Evolutionary conservation across 2,113 vertebrate species (phyloP), one percentile per base, ranked within the genome.

Genomic region (Jaculus jaculus): DNA sequence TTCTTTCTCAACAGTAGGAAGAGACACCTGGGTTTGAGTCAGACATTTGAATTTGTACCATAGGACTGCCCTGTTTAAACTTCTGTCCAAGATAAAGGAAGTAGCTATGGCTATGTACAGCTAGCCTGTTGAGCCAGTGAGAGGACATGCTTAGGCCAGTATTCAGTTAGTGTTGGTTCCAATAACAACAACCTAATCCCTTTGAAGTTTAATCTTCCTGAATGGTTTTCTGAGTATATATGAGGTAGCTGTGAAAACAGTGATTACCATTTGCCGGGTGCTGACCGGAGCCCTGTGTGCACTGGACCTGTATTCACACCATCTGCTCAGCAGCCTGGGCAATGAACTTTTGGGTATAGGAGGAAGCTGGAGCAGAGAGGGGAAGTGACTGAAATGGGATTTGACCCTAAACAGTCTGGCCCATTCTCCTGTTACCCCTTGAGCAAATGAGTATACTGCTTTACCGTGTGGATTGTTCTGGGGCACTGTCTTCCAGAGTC

Each of bases 371-470:
- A 47, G 15, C 51, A 37, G 11, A 60, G 75, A 18, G 39, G 66
- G 9, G 30, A 28, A 42, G 9, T 26, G 39, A 54, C 30, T 16
- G 69, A n/a, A 51, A 26, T 39, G 47, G 30, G 42, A 28, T 54
- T 42, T 68, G 63, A 84, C 37, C 42, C 39, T 63, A n/a, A 26
- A 30, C 42, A 16, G 30, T 16, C n/a, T 72, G 18, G 20, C 81
- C 47, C 20, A 10, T 11, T 9, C 21, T 3, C 16, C 69, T 42
- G 23, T 28, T 8, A 0, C 3, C 21, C 23, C n/a, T 4, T 1
- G 51, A 24, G 34, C 3, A 9, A 32, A 11, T 3, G 10, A 2
- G 20, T 3, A 0, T 3, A 4, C 30, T 16, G 13, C 28, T 34
- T 34, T 60, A 20, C 16, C 10, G 1, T 32, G 34, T 51, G 58